Base-by-base conservation (phyloP, 2,113 vertebrate species). In the Arenaria interpres region DNA sequence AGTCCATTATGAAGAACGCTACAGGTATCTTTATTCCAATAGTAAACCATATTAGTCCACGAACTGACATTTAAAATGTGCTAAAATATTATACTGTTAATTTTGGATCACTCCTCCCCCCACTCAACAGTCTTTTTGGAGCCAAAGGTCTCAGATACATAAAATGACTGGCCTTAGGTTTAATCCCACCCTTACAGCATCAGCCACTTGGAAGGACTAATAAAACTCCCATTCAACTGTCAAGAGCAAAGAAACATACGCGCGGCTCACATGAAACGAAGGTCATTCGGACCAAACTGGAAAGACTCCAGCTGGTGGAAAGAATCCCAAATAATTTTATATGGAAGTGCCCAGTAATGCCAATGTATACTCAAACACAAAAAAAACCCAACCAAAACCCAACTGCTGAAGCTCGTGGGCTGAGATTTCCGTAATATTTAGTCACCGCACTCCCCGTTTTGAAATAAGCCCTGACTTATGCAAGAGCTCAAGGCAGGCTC, bases 1-100 rank as follows among this genome's bases (percentile, higher is more conserved):
- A 75, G 73, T 17, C 77, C 28, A 5, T 2, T 0, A 28, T 2
- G 27, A 41, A 43, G 79, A 83, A n/a, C 0, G 0, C 25, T 14
- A 17, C 20, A 15, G 60, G 62, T 50, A 10, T 12, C 25, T 81
- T n/a, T 10, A 18, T 24, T 41, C 35, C 60, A 32, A 0, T 0
- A 50, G 39, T 30, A n/a, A 76, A 45, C 5, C 19, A 1, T 5
- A 2, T 19, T 28, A 45, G 41, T 7, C 35, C 41, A 35, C 32
- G 35, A 77, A 50, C 2, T 30, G 41, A 14, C 33, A 45, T 46
- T 89, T 73, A 43, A 76, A 39, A 9, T 4, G 24, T 30, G 28
- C 25, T 72, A 56, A 39, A 89, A 35, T 45, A 54, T 60, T 10
- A 18, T 1, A 24, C 28, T 13, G 56, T 11, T 35, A 10, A 77